Conservation (phyloP, 2,797 vertebrate species). For the Hoplostethus atlanticus region DNA sequence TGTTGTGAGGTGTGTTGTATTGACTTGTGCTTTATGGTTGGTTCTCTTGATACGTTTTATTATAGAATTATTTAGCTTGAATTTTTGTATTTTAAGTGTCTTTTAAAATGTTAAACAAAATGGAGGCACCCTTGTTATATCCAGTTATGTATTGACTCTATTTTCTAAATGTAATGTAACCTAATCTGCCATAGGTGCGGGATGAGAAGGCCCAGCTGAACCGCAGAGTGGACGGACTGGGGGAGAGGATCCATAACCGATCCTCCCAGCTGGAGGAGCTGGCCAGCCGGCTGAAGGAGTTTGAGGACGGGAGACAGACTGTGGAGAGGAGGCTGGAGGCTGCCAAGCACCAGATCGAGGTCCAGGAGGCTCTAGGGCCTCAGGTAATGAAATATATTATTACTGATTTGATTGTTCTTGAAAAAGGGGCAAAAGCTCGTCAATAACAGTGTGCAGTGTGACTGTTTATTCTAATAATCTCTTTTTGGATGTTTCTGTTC, state of each 20-base stretch:
- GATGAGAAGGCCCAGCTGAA: conserved; percentile 95
- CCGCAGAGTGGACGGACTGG: conserved; percentile 89
- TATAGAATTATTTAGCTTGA: neutral
- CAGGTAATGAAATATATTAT: conserved; percentile 65
- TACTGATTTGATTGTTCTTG: neutral
- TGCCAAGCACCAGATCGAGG: conserved; percentile 94
- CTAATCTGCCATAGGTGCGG: conserved; percentile 75
- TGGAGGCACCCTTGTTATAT: no score
- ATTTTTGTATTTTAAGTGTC: neutral
- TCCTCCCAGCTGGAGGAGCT: conserved; percentile 93
- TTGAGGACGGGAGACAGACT: conserved; percentile 92
- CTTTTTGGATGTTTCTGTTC: no score
- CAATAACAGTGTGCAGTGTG: no score
- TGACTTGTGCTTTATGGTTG: neutral
- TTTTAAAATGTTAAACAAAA: no score
- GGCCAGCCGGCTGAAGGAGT: conserved; percentile 93
- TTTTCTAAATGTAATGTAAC: neutral
- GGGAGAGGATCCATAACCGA: conserved; percentile 89
- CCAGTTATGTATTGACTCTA: neutral
- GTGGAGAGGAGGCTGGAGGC: conserved; percentile 95
- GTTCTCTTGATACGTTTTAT: neutral
- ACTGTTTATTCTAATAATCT: no score
- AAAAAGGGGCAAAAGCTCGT: no score
- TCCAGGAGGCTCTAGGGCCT: conserved; percentile 94
- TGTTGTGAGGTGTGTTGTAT: neutral